Conservation (phyloP, 2,888 invertebrate genomes). For the Xanthia icteritia region DNA sequence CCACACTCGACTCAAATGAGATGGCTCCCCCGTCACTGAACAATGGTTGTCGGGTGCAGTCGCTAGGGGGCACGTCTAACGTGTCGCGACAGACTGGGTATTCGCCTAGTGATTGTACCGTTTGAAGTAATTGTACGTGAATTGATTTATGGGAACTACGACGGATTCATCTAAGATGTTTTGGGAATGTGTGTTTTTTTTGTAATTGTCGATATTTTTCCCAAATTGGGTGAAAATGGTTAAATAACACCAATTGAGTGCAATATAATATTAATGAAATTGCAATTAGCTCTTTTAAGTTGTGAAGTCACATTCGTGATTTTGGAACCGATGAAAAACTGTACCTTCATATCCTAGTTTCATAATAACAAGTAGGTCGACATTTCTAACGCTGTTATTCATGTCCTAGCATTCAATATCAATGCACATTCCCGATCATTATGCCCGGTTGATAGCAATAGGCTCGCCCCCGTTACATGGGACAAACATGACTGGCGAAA, state of each 20-base stretch:
- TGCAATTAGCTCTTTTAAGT: not conserved
- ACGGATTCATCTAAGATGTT: not conserved
- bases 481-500: too few species aligned
- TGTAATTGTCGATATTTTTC: not conserved
- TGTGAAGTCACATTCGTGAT: not conserved
- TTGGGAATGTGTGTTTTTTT: not conserved
- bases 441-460: not conserved
- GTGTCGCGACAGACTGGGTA: conserved; percentile 48
- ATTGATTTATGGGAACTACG: conserved; percentile 39
- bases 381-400: not conserved
- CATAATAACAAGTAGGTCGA: not conserved
- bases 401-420: not conserved
- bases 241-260: not conserved
- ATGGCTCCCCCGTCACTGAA: conserved; percentile 52
- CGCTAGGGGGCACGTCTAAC: conserved; percentile 44
- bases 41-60: conserved; percentile 65
- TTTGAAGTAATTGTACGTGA: conserved; percentile 21
- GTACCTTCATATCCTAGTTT: not conserved
- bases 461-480: not conserved
- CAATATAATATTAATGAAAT: not conserved
- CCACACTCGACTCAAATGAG: conserved; percentile 52
- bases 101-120: conserved; percentile 31
- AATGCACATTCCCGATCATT: not conserved
- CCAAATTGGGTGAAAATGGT: not conserved
- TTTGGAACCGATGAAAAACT: not conserved